Conservation (phyloP, 2,888 invertebrate species). For the Agrotis clavis region DNA sequence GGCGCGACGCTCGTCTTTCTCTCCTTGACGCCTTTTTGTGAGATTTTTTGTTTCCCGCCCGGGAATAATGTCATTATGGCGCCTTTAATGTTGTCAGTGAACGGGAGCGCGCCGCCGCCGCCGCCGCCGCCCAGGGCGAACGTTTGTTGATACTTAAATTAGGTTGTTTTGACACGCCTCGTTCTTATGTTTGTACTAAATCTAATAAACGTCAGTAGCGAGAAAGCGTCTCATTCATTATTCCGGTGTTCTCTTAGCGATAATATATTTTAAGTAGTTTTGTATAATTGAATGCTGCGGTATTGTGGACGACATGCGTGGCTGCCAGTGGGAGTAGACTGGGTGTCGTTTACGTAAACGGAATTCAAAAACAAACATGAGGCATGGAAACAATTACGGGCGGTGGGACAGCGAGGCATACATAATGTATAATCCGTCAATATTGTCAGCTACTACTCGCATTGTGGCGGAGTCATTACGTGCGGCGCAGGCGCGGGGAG, state of each 20-base stretch:
- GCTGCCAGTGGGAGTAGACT: slow-evolving; percentile 43
- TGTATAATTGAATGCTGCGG: slow-evolving; percentile 66
- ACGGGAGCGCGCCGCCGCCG: slow-evolving; percentile 78
- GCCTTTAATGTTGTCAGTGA: slow-evolving; percentile 91
- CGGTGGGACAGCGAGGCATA: slow-evolving; percentile 75
- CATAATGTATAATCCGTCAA: slow-evolving; percentile 85
- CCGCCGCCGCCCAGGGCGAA: slow-evolving; percentile 89
- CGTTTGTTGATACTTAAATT: slow-evolving; percentile 92
- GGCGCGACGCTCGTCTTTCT: slow-evolving; percentile 79
- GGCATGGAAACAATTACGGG: slow-evolving; percentile 79
- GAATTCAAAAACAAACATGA: slow-evolving; percentile 72
- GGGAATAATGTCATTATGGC: slow-evolving; percentile 91
- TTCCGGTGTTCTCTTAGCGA: slow-evolving; percentile 71
- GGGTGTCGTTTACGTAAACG: slow-evolving; percentile 68
- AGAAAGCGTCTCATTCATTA: slow-evolving; percentile 85
- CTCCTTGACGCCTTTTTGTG: slow-evolving; percentile 88
- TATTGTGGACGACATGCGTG: slow-evolving; percentile 59
- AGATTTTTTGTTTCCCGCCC: slow-evolving; percentile 87
- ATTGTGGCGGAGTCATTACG: slow-evolving; percentile 85
- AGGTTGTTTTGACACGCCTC: slow-evolving; percentile 91
- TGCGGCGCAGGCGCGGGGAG: slow-evolving; percentile 78
- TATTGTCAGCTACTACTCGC: slow-evolving; percentile 86
- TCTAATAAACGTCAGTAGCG: slow-evolving; percentile 89
- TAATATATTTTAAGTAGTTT: slow-evolving; percentile 75
- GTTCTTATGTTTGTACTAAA: slow-evolving; percentile 90